Evolutionary conservation across 2,888 invertebrate species (phyloP).

Genomic region (Eristalis arbustorum): DNA sequence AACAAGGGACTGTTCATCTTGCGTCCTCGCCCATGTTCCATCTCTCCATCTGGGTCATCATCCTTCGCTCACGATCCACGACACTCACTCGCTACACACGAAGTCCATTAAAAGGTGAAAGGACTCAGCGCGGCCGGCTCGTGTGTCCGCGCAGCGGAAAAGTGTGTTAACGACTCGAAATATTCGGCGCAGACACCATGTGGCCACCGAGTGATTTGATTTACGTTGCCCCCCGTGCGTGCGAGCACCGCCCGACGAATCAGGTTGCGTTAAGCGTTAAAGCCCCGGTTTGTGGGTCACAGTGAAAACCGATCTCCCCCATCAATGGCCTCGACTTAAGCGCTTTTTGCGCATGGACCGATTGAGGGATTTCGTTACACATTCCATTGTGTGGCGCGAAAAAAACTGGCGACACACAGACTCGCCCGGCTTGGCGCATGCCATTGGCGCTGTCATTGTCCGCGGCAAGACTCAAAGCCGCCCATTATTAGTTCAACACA

Average conservation of each 20-base stretch:
- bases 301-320: constrained; percentile 17
- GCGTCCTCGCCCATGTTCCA: neutral
- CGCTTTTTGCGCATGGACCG: constrained; percentile 7
- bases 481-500: constrained; percentile 56
- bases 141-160: neutral
- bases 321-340: constrained; percentile 13
- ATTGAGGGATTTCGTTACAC: constrained; percentile 55
- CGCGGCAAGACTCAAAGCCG: constrained; percentile 41
- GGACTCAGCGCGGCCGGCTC: constrained; percentile 28
- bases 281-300: constrained; percentile 53
- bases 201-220: constrained; percentile 31
- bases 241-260: constrained; percentile 25
- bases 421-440: constrained; percentile 23
- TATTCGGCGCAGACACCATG: constrained; percentile 32
- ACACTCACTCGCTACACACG: constrained; percentile 5
- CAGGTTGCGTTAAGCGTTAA: constrained; percentile 64
- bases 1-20: neutral
- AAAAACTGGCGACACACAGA: neutral
- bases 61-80: neutral
- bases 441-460: constrained; percentile 31
- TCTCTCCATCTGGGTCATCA: neutral
- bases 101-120: constrained; percentile 68
- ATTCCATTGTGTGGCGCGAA: constrained; percentile 47
- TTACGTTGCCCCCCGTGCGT: neutral
- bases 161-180: constrained; percentile 37